phyloP scores from a whole-genome alignment of 2,888 invertebrate species.

The Sesia apiformis region DNA sequence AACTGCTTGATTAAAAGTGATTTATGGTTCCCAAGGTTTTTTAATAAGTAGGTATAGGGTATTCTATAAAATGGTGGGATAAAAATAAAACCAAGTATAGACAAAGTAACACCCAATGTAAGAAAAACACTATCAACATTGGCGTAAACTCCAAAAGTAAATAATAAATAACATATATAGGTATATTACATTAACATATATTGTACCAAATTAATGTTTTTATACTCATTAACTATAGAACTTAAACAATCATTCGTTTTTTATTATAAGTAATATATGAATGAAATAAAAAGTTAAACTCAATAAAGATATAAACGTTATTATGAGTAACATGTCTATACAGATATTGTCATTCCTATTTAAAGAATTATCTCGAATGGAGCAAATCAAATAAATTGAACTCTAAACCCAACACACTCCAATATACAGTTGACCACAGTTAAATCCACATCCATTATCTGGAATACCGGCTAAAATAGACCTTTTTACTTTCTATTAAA shows the following conservation, averaged over 20 bases:
- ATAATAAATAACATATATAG: too few relatives aligned
- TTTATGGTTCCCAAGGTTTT: neutral
- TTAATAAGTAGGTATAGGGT: too few relatives aligned
- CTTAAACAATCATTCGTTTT: too few relatives aligned
- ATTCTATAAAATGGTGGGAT: too few relatives aligned
- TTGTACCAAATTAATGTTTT: too few relatives aligned
- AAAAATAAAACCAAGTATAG: too few relatives aligned
- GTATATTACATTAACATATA: too few relatives aligned
- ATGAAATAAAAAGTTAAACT: neutral
- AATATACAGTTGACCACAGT: neutral
- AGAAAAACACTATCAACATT: too few relatives aligned
- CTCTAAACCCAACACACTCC: constrained; percentile 1
- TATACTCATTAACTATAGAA: too few relatives aligned
- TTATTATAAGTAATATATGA: too few relatives aligned
- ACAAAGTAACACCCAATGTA: too few relatives aligned
- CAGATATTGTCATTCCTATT: constrained; percentile 25
- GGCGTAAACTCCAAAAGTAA: too few relatives aligned
- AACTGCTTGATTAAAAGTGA: neutral
- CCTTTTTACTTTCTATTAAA: neutral
- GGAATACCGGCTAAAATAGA: neutral
- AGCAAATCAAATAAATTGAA: constrained; percentile 11
- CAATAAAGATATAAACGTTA: neutral
- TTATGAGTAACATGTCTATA: constrained; percentile 23
- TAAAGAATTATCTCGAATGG: constrained; percentile 24
- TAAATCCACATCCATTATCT: neutral